phyloP scores from a whole-genome alignment of 2,888 invertebrate genomes.

The Rotaria sp. region DNA sequence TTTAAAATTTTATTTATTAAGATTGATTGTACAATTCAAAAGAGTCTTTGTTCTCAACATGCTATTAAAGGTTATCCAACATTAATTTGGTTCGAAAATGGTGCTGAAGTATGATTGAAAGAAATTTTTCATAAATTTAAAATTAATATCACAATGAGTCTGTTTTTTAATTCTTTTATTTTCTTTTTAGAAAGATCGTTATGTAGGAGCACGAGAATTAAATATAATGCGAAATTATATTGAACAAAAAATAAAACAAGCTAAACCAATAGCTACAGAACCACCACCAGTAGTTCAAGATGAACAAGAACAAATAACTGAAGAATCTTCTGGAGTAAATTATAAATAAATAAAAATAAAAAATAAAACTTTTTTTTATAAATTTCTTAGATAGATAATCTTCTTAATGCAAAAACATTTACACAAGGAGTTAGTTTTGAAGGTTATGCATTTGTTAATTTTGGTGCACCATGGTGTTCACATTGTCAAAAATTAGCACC shows the following conservation, averaged over 20 bases:
- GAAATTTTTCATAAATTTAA: background rate
- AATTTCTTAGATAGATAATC: background rate
- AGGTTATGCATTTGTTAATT: slow-evolving; percentile 26
- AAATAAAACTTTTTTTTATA: background rate
- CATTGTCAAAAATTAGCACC: slow-evolving; percentile 16
- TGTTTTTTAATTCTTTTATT: too few species aligned
- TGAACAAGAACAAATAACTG: background rate
- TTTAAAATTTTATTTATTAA: background rate
- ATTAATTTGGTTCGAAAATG: slow-evolving; percentile 10
- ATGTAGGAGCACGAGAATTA: background rate
- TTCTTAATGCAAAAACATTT: background rate
- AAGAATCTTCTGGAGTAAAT: background rate
- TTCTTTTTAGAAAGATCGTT: slow-evolving; percentile 13
- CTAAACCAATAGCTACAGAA: background rate
- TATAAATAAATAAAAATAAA: background rate
- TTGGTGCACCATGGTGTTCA: background rate
- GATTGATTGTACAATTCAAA: background rate
- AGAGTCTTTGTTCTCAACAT: background rate
- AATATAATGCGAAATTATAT: background rate
- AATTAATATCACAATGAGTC: too few species aligned
- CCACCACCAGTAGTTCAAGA: background rate
- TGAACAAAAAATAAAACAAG: background rate
- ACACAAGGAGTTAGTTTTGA: slow-evolving; percentile 25
- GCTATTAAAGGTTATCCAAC: background rate
- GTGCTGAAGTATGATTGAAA: background rate